Base-by-base conservation (phyloP, 2,113 vertebrate genomes). In the Etheostoma spectabile region DNA sequence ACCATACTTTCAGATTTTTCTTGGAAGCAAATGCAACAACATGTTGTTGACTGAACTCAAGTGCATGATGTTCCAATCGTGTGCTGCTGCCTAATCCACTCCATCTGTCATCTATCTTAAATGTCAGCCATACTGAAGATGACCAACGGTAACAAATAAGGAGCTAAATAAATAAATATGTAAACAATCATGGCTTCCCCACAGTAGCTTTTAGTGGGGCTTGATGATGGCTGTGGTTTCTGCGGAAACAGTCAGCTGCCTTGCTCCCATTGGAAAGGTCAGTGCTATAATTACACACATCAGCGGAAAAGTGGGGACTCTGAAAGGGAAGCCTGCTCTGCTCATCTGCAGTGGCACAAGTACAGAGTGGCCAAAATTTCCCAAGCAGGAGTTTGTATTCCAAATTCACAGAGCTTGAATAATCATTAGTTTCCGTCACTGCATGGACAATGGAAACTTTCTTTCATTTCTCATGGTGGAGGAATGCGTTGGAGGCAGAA, bases 251-350 rank as follows among this genome's bases (percentile, higher is more conserved):
- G 49, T 67, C 82, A 42, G 74, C 65, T 19, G 51, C 72, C 83
- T 81, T 51, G 55, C 78, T 90, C 75, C 87, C 71, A 83, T 82
- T 93, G 89, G 86, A 93, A 93, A 91, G 89, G 89, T 88, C 91
- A 91, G 38, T 12, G 71, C 92, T 94, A 93, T 92, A 93, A 94
- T 94, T 94, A 94, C 83, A 90, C 89, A 90, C 91, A 86, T 89
- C 90, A 88, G 92, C 74, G 87, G 91, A 91, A 94, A 93, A 93
- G 80, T 77, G 15, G 55, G 80, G 84, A 89, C 70, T 81, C 57
- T 53, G 74, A 78, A 74, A 67, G 45, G 49, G 68, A 68, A 74
- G 86, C 56, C 83, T 86, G 90, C 78, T 86, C 75, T 65, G 76
- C 86, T 88, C 82, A 76, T 91, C 88, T 89, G 84, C 71, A 85